A percentile compares a stretch with the other conserved stretches of the same genome.
Conservation (phyloP, 2,888 invertebrate genomes). For the Cyclophora punctaria region DNA sequence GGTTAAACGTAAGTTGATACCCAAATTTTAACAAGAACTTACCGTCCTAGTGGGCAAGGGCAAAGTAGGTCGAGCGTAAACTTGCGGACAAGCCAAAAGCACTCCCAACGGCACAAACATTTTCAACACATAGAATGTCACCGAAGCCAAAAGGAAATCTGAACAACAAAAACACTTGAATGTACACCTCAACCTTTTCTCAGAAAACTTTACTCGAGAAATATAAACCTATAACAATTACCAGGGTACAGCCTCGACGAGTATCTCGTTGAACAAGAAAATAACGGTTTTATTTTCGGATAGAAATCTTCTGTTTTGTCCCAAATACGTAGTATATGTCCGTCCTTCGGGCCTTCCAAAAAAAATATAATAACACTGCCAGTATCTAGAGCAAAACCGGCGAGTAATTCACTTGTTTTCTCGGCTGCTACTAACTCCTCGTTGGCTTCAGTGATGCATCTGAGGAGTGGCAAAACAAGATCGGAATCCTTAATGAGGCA, state of each 20-base stretch:
- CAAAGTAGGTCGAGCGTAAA: conserved; percentile 53
- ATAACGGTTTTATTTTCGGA: conserved; percentile 37
- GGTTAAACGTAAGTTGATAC: background rate
- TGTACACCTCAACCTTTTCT: background rate
- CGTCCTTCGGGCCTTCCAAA: conserved; percentile 52
- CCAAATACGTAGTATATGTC: conserved; percentile 46
- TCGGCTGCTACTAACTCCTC: conserved; percentile 20
- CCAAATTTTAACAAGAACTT: background rate
- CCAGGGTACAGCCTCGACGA: conserved; percentile 43
- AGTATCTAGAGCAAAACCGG: conserved; percentile 57
- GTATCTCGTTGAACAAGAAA: conserved; percentile 46
- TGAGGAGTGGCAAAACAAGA: conserved; percentile 29
- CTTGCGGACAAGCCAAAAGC: conserved; percentile 47
- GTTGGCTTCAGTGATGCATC: conserved; percentile 40
- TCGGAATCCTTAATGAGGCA: conserved; percentile 31
- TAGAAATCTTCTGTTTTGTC: conserved; percentile 45
- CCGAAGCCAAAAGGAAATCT: conserved; percentile 35
- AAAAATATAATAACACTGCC: conserved; percentile 43
- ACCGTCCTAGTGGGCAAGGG: conserved; percentile 43
- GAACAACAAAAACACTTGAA: background rate
- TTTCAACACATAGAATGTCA: conserved; percentile 48
- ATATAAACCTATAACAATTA: background rate
- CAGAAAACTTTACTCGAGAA: background rate
- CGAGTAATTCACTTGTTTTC: conserved; percentile 30
- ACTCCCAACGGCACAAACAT: conserved; percentile 49